phyloP scores from a whole-genome alignment of 2,113 vertebrate genomes.

The Sarotherodon lohbergeri region DNA sequence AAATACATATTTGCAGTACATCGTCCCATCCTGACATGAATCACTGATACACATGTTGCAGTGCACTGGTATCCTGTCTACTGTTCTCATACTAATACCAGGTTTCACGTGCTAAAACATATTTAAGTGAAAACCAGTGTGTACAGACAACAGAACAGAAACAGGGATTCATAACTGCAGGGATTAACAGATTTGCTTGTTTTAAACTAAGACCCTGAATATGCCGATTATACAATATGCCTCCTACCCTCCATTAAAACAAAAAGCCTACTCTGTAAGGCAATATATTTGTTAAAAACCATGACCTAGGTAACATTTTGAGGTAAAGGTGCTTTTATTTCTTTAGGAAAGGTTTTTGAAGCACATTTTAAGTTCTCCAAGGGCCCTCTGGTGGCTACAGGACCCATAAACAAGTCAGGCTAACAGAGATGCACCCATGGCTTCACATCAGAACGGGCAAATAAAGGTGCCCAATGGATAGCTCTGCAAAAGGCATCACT shows the following conservation, averaged over 20 bases:
- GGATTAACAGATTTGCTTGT: neutral
- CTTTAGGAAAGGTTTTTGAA: fast-evolving
- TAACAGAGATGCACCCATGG: neutral
- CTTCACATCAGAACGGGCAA: neutral
- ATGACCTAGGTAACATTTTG: neutral
- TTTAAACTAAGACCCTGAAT: neutral
- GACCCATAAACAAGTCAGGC: fast-evolving
- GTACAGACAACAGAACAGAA: neutral
- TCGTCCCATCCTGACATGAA: fast-evolving
- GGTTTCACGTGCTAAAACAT: neutral
- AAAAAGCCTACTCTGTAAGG: neutral
- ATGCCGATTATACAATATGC: neutral
- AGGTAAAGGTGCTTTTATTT: neutral
- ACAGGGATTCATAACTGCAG: fast-evolving
- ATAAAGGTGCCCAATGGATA: neutral
- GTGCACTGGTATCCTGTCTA: neutral
- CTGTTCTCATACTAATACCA: neutral
- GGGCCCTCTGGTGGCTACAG: neutral
- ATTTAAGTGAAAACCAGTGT: neutral
- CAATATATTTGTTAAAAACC: neutral
- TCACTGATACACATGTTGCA: neutral
- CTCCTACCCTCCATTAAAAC: neutral
- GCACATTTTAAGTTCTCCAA: fast-evolving
- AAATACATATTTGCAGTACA: neutral
- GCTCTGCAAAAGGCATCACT: neutral